Base-by-base conservation (phyloP, 64 coral and sea anemone genomes). In the Porites lutea region DNA sequence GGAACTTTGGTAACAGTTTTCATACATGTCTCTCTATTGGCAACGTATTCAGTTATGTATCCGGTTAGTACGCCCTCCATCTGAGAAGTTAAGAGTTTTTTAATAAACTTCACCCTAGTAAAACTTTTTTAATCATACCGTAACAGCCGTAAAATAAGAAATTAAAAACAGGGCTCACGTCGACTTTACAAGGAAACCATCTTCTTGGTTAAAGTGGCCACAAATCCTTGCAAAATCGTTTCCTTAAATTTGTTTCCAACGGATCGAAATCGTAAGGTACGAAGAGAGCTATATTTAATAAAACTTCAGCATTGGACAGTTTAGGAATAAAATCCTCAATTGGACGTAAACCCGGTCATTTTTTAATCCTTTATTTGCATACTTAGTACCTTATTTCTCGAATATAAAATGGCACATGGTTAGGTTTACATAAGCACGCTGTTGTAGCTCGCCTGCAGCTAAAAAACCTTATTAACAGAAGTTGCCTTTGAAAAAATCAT, bases 101-200 rank as follows among this genome's bases (percentile, higher is more conserved):
- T 84, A 84, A 84, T 84, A 84, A 84, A 84, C 81, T 84, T 19
- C 61, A 23, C 81, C 16, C 60, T 84, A 48, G 81, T 67, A 43
- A 68, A 69, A 60, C 52, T 84, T 67, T 15, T 84, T 84, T 68
- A 84, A 84, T 84, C 61, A 64, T 44, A 49, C 3, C 46, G 46
- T 84, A 84, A 66, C 61, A 48, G 69, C 62, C 62, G 64, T 53
- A 45, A 84, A 84, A 23, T 68, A 68, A 82, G 63, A 84, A 69
- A 84, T 53, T 84, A 53, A 69, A 62, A 68, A 82, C 37, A 2
- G 79, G 22, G 13, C 48, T 20, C 63, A 69, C 44, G 62, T 45
- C 18, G 81, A 84, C 64, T 22, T 48, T 46, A 18, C 13, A 52
- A 84, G 81, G 46, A 20, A 84, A 9, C 45, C 16, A 84, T 21